Evolutionary conservation across 2,113 vertebrate genomes (phyloP).

Genomic region (Colaptes auratus): DNA sequence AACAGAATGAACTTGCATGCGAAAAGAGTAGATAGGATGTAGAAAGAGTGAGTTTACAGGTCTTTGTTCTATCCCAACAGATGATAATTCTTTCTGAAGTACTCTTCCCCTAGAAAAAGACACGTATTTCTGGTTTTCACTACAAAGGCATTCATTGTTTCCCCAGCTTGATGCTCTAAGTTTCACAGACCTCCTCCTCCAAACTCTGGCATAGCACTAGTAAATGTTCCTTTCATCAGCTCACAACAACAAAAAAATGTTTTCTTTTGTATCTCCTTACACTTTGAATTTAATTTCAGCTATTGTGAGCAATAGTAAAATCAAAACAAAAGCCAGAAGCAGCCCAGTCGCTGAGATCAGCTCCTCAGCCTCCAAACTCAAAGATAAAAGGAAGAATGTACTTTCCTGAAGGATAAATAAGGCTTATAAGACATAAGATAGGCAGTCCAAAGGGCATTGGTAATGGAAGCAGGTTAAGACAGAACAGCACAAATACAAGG

Average conservation of each 20-base stretch:
- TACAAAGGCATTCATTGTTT: constrained; percentile 55
- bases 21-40: not conserved
- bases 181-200: constrained; percentile 30
- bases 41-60: not conserved
- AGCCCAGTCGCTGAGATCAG: not conserved
- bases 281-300: constrained; percentile 25
- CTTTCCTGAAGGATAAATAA: not conserved
- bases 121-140: not conserved
- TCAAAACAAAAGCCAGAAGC: constrained; percentile 32
- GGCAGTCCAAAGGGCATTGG: not conserved
- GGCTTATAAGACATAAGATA: not conserved
- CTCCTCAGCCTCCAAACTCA: not conserved
- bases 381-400: not conserved
- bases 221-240: constrained; percentile 38
- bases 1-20: not conserved
- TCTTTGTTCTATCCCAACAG: not conserved
- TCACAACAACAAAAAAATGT: constrained; percentile 1
- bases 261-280: constrained; percentile 36
- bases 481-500: not conserved
- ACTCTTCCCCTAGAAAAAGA: not conserved
- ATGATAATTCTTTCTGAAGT: not conserved
- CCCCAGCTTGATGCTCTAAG: not conserved
- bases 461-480: not conserved
- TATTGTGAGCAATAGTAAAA: not conserved
- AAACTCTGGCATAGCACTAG: constrained; percentile 23